phyloP scores from a whole-genome alignment of 2,113 vertebrate species.

The Blennius ocellaris region DNA sequence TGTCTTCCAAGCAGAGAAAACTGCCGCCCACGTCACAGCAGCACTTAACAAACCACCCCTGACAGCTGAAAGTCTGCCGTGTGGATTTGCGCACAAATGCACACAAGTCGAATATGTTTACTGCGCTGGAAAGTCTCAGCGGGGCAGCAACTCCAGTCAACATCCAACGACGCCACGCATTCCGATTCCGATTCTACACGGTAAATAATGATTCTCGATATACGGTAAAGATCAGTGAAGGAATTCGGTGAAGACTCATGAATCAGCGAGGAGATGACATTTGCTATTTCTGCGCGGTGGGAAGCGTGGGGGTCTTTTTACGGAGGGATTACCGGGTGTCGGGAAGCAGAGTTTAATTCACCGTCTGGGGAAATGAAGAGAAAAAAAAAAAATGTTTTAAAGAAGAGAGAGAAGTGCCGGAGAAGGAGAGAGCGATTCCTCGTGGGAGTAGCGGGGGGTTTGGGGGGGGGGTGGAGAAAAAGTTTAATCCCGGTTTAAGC shows the following conservation, averaged over 20 bases:
- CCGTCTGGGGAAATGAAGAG: conserved; percentile 49
- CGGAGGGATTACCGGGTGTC: conserved; percentile 64
- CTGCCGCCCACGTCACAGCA: not conserved
- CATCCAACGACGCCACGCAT: conserved; percentile 19
- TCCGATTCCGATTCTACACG: conserved; percentile 18
- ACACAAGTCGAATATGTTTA: not conserved
- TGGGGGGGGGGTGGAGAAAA: conserved; percentile 37
- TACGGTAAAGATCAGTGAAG: conserved; percentile 45
- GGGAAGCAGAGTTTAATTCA: conserved; percentile 65
- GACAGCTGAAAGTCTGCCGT: not conserved
- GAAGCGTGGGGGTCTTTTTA: conserved; percentile 48
- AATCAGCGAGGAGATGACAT: conserved; percentile 55
- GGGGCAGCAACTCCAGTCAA: not conserved
- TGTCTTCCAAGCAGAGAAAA: not conserved
- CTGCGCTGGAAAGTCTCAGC: not conserved
- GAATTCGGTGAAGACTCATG: conserved; percentile 49
- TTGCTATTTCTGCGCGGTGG: conserved; percentile 44
- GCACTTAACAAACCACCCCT: not conserved
- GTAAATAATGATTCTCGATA: conserved; percentile 27
- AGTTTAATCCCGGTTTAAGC: conserved; percentile 69
- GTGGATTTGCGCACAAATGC: not conserved
- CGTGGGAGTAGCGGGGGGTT: conserved; percentile 36
- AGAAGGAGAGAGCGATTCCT: conserved; percentile 37
- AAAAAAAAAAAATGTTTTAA: not conserved
- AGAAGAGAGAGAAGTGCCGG: conserved; percentile 7